Evolutionary conservation across 2,888 invertebrate genomes (phyloP).

Genomic region (Nomada fabriciana): DNA sequence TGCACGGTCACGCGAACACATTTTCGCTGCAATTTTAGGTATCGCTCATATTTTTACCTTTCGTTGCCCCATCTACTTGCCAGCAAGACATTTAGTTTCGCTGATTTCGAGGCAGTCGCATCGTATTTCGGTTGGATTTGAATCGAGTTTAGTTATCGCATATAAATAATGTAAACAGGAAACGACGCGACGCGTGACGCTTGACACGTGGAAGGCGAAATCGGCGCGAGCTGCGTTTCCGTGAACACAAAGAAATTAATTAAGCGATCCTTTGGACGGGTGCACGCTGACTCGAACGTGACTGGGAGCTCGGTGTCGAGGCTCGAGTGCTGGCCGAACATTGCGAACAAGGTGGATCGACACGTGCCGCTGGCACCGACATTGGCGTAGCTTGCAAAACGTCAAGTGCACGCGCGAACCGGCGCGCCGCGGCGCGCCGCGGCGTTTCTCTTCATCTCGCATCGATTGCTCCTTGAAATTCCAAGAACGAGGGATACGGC

Average conservation of each 20-base stretch:
- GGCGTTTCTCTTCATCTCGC: slow-evolving; percentile 43
- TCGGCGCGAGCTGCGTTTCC: background rate
- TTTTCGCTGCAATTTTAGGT: no score
- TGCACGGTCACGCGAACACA: background rate
- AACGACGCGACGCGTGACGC: background rate
- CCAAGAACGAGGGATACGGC: slow-evolving; percentile 15
- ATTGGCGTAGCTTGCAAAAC: slow-evolving; percentile 55
- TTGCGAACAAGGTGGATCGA: slow-evolving; percentile 41
- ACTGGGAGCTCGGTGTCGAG: slow-evolving; percentile 7
- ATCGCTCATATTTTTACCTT: no score
- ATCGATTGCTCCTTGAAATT: slow-evolving; percentile 48
- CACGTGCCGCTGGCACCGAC: slow-evolving; percentile 60
- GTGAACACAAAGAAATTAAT: slow-evolving; percentile 28
- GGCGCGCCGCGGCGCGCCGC: no score
- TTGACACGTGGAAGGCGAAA: background rate
- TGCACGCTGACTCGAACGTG: slow-evolving; percentile 6
- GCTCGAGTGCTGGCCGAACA: background rate
- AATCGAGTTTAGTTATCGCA: background rate
- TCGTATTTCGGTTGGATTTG: background rate
- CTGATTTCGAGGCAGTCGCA: no score
- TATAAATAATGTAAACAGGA: no score
- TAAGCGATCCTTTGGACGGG: slow-evolving; percentile 17
- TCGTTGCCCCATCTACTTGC: no score
- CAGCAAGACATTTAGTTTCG: no score
- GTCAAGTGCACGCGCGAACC: slow-evolving; percentile 59